phyloP scores from a whole-genome alignment of 2,888 invertebrate genomes.

The Hydraecia micacea region DNA sequence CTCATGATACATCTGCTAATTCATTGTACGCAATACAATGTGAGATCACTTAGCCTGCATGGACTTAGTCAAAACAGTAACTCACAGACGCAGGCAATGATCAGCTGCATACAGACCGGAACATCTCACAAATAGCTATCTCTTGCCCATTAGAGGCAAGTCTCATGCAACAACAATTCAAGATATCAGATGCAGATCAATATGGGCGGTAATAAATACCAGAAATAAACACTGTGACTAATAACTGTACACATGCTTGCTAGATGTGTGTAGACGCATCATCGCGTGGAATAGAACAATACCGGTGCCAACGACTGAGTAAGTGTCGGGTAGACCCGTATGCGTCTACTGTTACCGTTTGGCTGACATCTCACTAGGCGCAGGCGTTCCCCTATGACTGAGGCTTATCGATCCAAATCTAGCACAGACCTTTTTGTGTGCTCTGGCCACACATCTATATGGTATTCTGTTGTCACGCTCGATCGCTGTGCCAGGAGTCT shows the following conservation, averaged over 20 bases:
- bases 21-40: constrained; percentile 39
- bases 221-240: constrained; percentile 76
- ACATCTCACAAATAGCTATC: constrained; percentile 38
- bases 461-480: not conserved
- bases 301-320: constrained; percentile 79
- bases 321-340: constrained; percentile 69
- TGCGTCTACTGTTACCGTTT: constrained; percentile 61
- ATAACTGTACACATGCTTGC: constrained; percentile 66
- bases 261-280: constrained; percentile 66
- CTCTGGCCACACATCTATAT: not conserved
- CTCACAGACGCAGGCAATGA: constrained; percentile 19
- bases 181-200: constrained; percentile 60
- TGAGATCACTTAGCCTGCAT: constrained; percentile 34
- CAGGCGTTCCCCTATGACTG: constrained; percentile 27
- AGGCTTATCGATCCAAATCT: constrained; percentile 28
- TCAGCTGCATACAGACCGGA: constrained; percentile 24
- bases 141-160: constrained; percentile 14
- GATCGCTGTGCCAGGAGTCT: not conserved
- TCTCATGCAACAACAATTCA: constrained; percentile 49
- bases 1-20: constrained; percentile 26
- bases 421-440: not conserved
- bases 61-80: constrained; percentile 16
- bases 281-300: constrained; percentile 79
- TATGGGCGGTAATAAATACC: constrained; percentile 70
- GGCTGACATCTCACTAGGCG: constrained; percentile 26